Conservation (phyloP, 2,888 invertebrate species). For the Drosophila imparisetae region DNA sequence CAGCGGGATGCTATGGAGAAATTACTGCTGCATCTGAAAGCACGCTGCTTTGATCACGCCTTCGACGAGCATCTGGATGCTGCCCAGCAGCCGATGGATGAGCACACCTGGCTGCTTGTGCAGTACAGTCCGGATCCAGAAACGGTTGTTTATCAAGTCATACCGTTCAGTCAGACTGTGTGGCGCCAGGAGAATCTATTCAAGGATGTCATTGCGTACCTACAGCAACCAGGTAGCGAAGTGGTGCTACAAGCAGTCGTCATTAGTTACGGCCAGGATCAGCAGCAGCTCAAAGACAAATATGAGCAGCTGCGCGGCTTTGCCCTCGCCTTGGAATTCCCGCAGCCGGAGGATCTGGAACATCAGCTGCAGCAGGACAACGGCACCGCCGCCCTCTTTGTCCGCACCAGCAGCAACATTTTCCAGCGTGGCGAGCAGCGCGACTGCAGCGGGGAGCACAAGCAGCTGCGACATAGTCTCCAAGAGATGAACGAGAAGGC, state of each 20-base stretch:
- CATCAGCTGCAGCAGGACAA: constrained; percentile 37
- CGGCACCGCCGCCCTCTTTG: constrained; percentile 49
- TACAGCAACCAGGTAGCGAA: constrained; percentile 54
- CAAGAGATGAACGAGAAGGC: constrained; percentile 54
- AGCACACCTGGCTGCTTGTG: constrained; percentile 70
- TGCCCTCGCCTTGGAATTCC: constrained; percentile 43
- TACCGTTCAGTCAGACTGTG: constrained; percentile 60
- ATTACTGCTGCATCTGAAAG: constrained; percentile 63
- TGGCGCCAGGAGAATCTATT: constrained; percentile 71
- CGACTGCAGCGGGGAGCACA: constrained; percentile 65
- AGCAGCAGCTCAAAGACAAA: constrained; percentile 45
- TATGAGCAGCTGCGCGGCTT: constrained; percentile 40
- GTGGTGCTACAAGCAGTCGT: constrained; percentile 69
- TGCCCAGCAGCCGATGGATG: constrained; percentile 26
- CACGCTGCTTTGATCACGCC: constrained; percentile 62
- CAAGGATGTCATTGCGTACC: constrained; percentile 72
- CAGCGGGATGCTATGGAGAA: constrained; percentile 61
- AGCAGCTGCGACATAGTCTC: constrained; percentile 44
- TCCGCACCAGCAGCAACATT: constrained; percentile 38
- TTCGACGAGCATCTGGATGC: constrained; percentile 55
- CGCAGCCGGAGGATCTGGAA: constrained; percentile 42
- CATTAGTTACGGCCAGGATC: constrained; percentile 59
- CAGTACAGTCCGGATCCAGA: constrained; percentile 72
- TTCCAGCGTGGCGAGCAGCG: constrained; percentile 64
- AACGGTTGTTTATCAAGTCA: constrained; percentile 66